Evolutionary conservation across 1,140 invertebrate species (phyloP).

Genomic region (Zaprionus ghesquierei): DNA sequence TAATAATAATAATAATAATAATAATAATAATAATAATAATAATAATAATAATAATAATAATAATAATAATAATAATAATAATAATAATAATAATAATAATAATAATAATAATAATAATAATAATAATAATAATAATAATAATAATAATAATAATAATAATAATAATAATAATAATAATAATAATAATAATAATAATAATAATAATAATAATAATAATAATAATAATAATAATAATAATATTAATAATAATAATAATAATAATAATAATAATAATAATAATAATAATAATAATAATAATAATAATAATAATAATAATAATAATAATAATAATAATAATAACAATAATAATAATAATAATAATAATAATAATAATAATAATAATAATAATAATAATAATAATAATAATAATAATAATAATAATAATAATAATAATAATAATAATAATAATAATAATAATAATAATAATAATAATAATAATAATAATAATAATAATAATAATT

Average conservation of each 20-base stretch:
- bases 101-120: constrained; percentile 19
- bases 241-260: constrained; percentile 17
- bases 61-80: constrained; percentile 17
- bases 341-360: constrained; percentile 19
- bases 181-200: constrained; percentile 17
- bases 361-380: constrained; percentile 17
- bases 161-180: constrained; percentile 19
- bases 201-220: constrained; percentile 19
- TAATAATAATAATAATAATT: constrained; percentile 15
- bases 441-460: constrained; percentile 12
- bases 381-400: constrained; percentile 19
- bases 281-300: constrained; percentile 19
- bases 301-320: constrained; percentile 17
- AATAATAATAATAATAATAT: constrained; percentile 17
- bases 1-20: too few relatives aligned
- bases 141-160: constrained; percentile 19
- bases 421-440: constrained; percentile 12
- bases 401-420: constrained; percentile 17
- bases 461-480: constrained; percentile 17
- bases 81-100: constrained; percentile 19
- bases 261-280: constrained; percentile 19
- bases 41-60: constrained; percentile 17
- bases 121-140: constrained; percentile 17
- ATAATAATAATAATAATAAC: constrained; percentile 17
- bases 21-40: too few relatives aligned